Conservation (phyloP, 2,797 vertebrate species). For the Xerus rutilus region DNA sequence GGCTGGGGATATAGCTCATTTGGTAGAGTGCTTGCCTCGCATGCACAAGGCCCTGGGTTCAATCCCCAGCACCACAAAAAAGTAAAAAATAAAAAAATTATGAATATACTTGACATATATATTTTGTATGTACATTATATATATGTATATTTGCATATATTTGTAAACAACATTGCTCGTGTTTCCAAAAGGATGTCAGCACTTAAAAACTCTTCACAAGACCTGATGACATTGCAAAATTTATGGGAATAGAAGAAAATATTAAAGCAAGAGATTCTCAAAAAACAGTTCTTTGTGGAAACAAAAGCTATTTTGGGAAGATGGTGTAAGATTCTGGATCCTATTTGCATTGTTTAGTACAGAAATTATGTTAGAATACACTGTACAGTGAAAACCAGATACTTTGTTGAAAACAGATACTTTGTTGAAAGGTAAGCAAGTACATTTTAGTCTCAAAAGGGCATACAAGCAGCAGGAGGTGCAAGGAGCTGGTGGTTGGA, state of each 20-base stretch:
- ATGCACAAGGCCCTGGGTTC: too few species aligned
- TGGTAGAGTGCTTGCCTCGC: too few species aligned
- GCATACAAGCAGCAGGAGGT: conserved; percentile 39
- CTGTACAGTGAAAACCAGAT: conserved; percentile 24
- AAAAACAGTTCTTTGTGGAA: conserved; percentile 81
- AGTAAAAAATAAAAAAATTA: conserved; percentile 65
- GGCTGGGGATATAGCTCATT: too few species aligned
- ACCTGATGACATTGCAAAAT: conserved; percentile 67
- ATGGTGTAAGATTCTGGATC: background rate
- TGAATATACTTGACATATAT: conserved; percentile 79
- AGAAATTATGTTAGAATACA: conserved; percentile 65
- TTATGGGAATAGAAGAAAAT: conserved; percentile 79
- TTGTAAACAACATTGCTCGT: conserved; percentile 81
- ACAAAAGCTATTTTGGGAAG: background rate
- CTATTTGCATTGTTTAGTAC: conserved; percentile 40
- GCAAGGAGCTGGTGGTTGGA: background rate
- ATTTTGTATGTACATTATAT: conserved; percentile 55
- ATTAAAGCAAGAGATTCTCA: conserved; percentile 79
- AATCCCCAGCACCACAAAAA: too few species aligned
- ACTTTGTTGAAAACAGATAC: background rate
- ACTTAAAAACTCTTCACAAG: conserved; percentile 81
- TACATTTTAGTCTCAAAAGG: background rate
- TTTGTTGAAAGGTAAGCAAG: background rate
- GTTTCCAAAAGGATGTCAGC: conserved; percentile 71
- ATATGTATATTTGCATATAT: conserved; percentile 67